A percentile compares a stretch with the other conserved stretches of the same genome.
Conservation (phyloP, 1,140 invertebrate species). For the Camponotus vicinus region DNA sequence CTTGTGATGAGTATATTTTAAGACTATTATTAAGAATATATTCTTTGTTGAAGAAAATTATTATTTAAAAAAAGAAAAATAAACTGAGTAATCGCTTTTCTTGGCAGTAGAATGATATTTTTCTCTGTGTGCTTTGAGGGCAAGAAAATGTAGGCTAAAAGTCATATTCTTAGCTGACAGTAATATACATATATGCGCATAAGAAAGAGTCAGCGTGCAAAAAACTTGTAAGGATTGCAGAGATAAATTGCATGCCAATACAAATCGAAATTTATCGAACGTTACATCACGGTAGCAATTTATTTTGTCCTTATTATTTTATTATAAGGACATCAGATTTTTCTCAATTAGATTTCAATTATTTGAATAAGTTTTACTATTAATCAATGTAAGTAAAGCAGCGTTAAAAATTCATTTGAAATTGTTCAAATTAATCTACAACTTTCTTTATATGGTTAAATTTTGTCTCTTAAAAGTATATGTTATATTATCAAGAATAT, state of each 20-base stretch:
- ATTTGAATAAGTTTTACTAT: neutral
- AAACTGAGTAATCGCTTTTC: no score
- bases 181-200: neutral
- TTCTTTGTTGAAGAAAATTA: no score
- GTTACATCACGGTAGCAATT: neutral
- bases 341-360: neutral
- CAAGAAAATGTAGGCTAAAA: conserved; percentile 21
- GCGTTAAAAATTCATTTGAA: neutral
- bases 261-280: neutral
- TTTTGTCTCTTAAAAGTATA: neutral
- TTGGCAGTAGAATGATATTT: no score
- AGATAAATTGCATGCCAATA: conserved; percentile 13
- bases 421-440: neutral
- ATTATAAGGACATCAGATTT: neutral
- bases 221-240: neutral
- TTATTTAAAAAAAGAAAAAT: no score
- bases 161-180: conserved; percentile 9
- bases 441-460: neutral
- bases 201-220: neutral
- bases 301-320: neutral
- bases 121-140: neutral
- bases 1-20: no score
- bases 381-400: neutral
- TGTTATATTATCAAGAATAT: neutral
- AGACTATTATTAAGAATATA: no score